A percentile compares a stretch with the other conserved stretches of the same genome.
These are phyloP conservation scores for Hylaeus volcanicus DNA, from an alignment of 1,140 invertebrate species.

Conservation along the genomic window DNA sequence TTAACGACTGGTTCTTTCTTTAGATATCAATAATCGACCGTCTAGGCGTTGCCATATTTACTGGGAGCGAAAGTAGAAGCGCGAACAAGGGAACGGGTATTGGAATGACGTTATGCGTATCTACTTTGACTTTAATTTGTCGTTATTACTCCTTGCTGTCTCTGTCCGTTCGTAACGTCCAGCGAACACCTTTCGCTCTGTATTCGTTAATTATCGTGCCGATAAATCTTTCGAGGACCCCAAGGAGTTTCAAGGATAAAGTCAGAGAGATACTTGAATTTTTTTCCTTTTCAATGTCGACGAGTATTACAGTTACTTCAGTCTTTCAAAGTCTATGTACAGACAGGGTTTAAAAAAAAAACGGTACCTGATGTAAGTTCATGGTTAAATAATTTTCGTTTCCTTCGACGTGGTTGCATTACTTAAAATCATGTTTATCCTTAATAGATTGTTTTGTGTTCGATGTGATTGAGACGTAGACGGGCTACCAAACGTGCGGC, in stretches of 20 bases:
- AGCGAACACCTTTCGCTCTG: not conserved
- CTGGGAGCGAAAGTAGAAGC: not conserved
- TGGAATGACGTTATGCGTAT: not conserved
- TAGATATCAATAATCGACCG: not conserved
- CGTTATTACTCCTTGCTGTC: not conserved
- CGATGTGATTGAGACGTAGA: constrained; percentile 20
- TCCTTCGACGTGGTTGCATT: not conserved
- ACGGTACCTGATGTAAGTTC: not conserved
- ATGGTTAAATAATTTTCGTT: not conserved
- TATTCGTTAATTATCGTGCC: not conserved
- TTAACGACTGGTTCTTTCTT: not conserved
- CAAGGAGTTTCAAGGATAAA: too few species aligned
- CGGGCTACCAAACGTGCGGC: not conserved
- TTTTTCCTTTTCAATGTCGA: not conserved
- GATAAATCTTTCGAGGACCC: too few species aligned
- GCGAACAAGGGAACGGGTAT: not conserved
- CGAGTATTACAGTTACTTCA: not conserved
- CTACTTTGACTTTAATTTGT: not conserved
- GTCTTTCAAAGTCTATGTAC: too few species aligned
- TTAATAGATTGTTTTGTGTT: constrained; percentile 3
- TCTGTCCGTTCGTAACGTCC: not conserved
- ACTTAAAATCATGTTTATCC: not conserved
- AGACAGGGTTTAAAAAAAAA: too few species aligned
- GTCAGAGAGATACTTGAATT: too few species aligned
- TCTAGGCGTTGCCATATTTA: constrained; percentile 12